Base-by-base conservation (phyloP, 2,797 vertebrate genomes). In the Catostomus latipinnis region DNA sequence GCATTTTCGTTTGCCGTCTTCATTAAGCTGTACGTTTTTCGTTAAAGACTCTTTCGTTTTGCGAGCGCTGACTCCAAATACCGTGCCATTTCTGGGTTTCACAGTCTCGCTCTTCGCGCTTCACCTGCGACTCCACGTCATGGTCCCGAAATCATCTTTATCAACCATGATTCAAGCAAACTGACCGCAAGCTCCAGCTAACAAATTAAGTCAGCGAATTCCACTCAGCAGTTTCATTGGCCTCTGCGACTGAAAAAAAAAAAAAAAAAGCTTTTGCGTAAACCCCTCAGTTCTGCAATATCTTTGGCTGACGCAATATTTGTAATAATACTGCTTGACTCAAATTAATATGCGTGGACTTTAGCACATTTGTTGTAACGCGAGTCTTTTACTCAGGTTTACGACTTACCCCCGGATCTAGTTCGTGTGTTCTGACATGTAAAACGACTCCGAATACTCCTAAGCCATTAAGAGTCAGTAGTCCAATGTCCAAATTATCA, bases 1-100 rank as follows among this genome's bases (percentile, higher is more conserved):
- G 10, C 18, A 61, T 71, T 52, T 87, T 48, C 71, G 67, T 54
- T 83, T 91, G 53, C 66, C 83, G 46, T 84, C 91, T 1, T 89
- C 88, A 0, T 16, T 76, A 14, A 82, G 87, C 12, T 49, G 43
- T 0, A 84, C 4, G 10, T 70, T 72, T 4, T 70, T 9, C 6
- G 67, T 34, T 16, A 10, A 9, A 0, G 65, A 53, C 8, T 90
- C 90, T 63, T 83, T 81, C 0, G n/a, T 65, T 6, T 83, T 88
- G 0, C 34, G 82, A 52, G 78, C 81, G 4, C 13, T 10, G 22
- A 46, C 49, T 13, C 48, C 13, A 7, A 71, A 56, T 11, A 14
- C 76, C 12, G 49, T 60, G 13, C 81, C 86, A 75, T 83, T 88
- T 34, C 46, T 4, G 61, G 10, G 63, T 73, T 80, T 84, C 43